A percentile compares a stretch with the other conserved stretches of the same genome.
These are phyloP conservation scores for Bucco capensis DNA, from an alignment of 2,113 vertebrate species.

Conservation along the genomic window DNA sequence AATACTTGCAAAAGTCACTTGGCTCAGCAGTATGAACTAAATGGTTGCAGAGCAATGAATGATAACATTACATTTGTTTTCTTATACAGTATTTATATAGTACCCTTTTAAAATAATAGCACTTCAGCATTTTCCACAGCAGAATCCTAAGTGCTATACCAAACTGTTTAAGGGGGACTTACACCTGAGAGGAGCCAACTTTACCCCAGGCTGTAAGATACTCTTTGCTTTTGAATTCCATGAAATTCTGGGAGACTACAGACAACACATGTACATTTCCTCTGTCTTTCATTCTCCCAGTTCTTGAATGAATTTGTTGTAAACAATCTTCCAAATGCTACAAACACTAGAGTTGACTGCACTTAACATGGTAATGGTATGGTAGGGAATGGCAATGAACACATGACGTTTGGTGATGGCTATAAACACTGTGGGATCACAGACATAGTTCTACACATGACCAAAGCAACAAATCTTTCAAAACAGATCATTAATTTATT, in stretches of 20 bases:
- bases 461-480: not conserved
- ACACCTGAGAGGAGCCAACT: not conserved
- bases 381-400: not conserved
- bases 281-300: not conserved
- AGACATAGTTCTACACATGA: not conserved
- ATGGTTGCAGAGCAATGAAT: not conserved
- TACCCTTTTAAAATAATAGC: not conserved
- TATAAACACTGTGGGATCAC: not conserved
- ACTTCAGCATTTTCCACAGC: not conserved
- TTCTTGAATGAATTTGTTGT: not conserved
- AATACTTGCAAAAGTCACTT: not conserved
- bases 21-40: not conserved
- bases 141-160: not conserved
- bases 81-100: not conserved
- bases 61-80: not conserved
- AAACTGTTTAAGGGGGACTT: not conserved
- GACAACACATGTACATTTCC: not conserved
- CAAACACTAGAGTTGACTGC: not conserved
- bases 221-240: not conserved
- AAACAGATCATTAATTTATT: not conserved
- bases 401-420: not conserved
- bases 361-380: not conserved
- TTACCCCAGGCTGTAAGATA: not conserved
- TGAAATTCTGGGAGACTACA: not conserved
- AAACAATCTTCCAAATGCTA: not conserved